These are phyloP conservation scores for Cariama cristata DNA, from an alignment of 2,113 vertebrate genomes.

Conservation along the genomic window DNA sequence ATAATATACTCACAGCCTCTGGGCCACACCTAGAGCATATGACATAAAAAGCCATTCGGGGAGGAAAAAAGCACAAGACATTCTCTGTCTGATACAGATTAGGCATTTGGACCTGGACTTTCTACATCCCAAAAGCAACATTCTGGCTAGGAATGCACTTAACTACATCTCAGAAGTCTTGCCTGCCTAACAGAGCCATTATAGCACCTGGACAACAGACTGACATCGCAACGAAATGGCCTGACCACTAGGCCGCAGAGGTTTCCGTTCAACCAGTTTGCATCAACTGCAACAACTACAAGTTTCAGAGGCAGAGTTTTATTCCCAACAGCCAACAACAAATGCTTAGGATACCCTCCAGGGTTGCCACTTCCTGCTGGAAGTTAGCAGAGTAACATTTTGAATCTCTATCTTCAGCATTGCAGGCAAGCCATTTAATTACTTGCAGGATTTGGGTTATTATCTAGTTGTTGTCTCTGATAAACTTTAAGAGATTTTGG, in stretches of 20 bases:
- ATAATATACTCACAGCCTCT: background rate
- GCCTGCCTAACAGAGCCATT: background rate
- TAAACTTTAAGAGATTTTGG: background rate
- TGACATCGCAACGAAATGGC: rapidly evolving
- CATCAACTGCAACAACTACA: background rate
- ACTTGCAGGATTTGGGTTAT: rapidly evolving
- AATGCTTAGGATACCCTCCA: background rate
- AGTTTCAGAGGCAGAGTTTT: background rate
- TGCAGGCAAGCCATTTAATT: background rate
- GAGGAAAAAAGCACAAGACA: background rate
- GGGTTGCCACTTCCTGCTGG: background rate
- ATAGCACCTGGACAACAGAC: background rate
- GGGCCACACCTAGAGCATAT: background rate
- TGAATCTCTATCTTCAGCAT: background rate
- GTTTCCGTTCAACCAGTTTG: background rate
- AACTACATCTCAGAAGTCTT: background rate
- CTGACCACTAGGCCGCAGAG: background rate
- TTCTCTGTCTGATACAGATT: background rate
- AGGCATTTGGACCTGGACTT: background rate
- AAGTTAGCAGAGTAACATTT: background rate
- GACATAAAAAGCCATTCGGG: background rate
- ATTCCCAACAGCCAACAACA: background rate
- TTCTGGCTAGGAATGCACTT: background rate
- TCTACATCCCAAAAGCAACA: background rate
- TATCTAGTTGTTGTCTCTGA: background rate